phyloP scores from a whole-genome alignment of 2,888 invertebrate genomes.

The Salticus scenicus region DNA sequence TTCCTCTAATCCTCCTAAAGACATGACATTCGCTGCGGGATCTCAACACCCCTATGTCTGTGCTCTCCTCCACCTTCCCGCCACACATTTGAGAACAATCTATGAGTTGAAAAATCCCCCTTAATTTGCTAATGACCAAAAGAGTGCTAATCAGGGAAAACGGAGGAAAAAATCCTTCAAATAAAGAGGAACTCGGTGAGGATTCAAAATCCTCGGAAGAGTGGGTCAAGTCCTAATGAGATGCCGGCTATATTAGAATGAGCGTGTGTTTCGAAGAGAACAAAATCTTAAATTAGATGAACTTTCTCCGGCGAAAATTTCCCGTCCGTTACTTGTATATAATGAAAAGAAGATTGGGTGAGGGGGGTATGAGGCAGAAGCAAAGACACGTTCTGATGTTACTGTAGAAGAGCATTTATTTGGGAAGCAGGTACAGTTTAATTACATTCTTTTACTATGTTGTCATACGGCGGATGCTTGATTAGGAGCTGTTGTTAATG shows the following conservation, averaged over 20 bases:
- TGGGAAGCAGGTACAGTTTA: constrained; percentile 14
- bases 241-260: background rate
- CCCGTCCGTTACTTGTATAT: background rate
- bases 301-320: constrained; percentile 14
- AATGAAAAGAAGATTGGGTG: background rate
- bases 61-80: background rate
- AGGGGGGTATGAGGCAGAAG: background rate
- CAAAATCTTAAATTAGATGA: constrained; percentile 17
- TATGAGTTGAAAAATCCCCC: constrained; percentile 51
- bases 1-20: constrained; percentile 51
- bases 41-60: background rate
- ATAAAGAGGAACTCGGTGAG: background rate
- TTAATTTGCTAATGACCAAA: constrained; percentile 67
- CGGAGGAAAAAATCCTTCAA: background rate
- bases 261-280: constrained; percentile 4
- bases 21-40: constrained; percentile 33
- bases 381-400: background rate
- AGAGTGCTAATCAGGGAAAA: constrained; percentile 63
- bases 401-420: background rate
- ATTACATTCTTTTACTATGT: constrained; percentile 17
- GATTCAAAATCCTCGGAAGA: background rate
- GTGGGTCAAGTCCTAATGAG: constrained; percentile 1
- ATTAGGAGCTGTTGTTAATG: constrained; percentile 15
- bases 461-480: constrained; percentile 12
- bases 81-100: constrained; percentile 10